Base-by-base conservation (phyloP, 2,113 vertebrate genomes). In the Anthoscopus minutus region DNA sequence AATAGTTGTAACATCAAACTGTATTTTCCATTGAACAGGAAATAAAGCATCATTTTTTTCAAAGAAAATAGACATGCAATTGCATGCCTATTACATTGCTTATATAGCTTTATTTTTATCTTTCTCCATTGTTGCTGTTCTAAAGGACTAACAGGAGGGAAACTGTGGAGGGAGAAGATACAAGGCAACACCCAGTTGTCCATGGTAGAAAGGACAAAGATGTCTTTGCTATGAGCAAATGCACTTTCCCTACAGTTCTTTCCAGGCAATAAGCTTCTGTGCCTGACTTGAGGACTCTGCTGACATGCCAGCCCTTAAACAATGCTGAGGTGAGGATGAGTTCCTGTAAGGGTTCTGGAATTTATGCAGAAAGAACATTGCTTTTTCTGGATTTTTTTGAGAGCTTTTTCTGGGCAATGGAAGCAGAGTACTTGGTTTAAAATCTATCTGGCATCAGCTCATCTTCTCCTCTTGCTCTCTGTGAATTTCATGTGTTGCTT, bases 1-100 rank as follows among this genome's bases (percentile, higher is more conserved):
- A 89, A 95, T 82, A 96, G 91, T 20, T 90, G 90, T 93, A 97
- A 96, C 93, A 95, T 94, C 95, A 95, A 96, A 94, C 94, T 92
- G 19, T 64, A 95, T 71, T 96, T 96, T 96, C 93, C 86, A 92
- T 84, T 94, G 78, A 86, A 82, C 86, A 94, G 94, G 94, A 96
- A 94, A 94, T 88, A 96, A 87, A 91, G 74, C 89, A 91, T 95
- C 23, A 79, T 81, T 82, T 96, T n/a, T 96, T 94, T 94, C 85
- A 89, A 91, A 91, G 82, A 72, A 88, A 89, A 82, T 86, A 86
- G 87, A 91, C 89, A 70, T 86, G 92, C 94, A 95, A 96, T 97
- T 96, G 95, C 95, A 95, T 95, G 96, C 93, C 79, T 93, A 70
- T 97, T 95, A 92, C 23, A 37, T 94, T 96, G 96, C 82, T 93